phyloP scores from a whole-genome alignment of 1,140 invertebrate genomes.

The Dryas iulia region DNA sequence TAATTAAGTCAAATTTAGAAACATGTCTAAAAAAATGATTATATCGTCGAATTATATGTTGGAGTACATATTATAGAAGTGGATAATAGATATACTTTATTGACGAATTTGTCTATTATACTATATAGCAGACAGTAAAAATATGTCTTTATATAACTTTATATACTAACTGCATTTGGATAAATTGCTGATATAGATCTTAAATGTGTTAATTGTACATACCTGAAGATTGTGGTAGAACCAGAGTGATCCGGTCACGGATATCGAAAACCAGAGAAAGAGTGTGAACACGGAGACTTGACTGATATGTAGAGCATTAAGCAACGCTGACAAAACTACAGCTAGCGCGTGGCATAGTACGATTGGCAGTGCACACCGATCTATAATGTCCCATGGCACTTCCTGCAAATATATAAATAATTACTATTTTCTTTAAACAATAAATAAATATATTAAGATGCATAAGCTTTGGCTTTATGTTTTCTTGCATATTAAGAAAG shows the following conservation, averaged over 20 bases:
- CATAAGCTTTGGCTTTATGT: no score
- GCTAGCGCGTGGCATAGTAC: slow-evolving; percentile 89
- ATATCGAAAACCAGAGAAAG: slow-evolving; percentile 86
- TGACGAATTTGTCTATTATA: no score
- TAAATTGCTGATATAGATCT: no score
- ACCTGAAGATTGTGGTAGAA: slow-evolving; percentile 92
- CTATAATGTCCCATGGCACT: slow-evolving; percentile 89
- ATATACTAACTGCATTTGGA: not conserved
- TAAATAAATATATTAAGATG: no score
- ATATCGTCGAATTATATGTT: no score
- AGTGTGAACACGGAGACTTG: slow-evolving; percentile 87
- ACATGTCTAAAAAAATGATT: no score
- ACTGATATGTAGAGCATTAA: slow-evolving; percentile 86
- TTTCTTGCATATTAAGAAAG: no score
- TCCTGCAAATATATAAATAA: slow-evolving; percentile 61
- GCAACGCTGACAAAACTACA: slow-evolving; percentile 85
- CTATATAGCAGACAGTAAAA: no score
- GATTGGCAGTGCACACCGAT: slow-evolving; percentile 87
- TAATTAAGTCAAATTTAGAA: no score
- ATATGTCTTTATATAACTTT: not conserved
- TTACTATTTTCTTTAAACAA: not conserved
- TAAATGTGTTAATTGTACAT: slow-evolving; percentile 52
- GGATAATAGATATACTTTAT: no score
- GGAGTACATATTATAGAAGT: no score
- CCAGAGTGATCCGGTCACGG: slow-evolving; percentile 85